Conservation (phyloP, 2,888 invertebrate genomes). For the Noctua janthina region DNA sequence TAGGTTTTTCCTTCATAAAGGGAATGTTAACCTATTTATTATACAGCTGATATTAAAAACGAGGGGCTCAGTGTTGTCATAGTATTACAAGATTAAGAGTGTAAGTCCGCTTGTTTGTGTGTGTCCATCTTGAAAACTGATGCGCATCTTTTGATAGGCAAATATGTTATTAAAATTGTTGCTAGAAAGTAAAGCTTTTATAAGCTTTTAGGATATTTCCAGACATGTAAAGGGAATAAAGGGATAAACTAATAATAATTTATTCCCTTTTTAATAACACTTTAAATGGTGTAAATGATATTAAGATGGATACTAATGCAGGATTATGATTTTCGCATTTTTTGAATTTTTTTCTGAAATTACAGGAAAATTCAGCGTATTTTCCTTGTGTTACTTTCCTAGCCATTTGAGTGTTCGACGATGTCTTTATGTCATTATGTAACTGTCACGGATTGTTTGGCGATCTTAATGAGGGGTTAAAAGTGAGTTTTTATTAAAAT, state of each 20-base stretch:
- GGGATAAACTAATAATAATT: too few species aligned
- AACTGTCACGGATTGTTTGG: constrained; percentile 86
- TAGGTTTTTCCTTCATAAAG: constrained; percentile 90
- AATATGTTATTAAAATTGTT: background rate
- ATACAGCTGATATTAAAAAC: constrained; percentile 89
- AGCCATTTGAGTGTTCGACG: constrained; percentile 3
- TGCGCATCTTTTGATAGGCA: background rate
- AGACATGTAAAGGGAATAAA: too few species aligned
- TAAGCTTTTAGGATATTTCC: background rate
- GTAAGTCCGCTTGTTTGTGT: constrained; percentile 74
- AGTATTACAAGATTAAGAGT: constrained; percentile 65
- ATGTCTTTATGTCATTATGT: constrained; percentile 72
- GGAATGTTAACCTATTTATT: constrained; percentile 90
- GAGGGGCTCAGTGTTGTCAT: constrained; percentile 70
- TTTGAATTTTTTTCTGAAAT: background rate
- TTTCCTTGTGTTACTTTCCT: constrained; percentile 15
- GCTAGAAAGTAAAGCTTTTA: background rate
- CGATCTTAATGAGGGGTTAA: constrained; percentile 76
- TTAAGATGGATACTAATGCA: background rate
- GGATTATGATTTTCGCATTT: background rate
- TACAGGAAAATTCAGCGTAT: constrained; percentile 6
- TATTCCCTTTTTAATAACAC: background rate
- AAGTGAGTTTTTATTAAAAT: constrained; percentile 59
- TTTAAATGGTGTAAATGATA: background rate
- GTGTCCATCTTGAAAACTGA: constrained; percentile 53